Conservation (phyloP, 2,888 invertebrate species). For the Dryomyza anilis region DNA sequence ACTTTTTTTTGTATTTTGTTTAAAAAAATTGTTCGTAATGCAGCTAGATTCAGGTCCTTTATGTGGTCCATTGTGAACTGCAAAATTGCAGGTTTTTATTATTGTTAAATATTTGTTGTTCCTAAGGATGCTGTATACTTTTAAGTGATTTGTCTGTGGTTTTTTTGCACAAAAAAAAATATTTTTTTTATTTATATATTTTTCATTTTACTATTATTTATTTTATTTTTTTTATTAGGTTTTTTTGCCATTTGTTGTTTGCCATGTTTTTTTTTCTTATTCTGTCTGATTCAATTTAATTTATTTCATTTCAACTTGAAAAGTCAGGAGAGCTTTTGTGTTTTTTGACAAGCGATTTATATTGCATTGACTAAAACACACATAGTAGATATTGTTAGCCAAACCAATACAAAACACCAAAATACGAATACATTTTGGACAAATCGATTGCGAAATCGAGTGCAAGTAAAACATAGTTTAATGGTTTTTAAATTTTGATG, state of each 20-base stretch:
- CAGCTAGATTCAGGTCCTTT: not conserved
- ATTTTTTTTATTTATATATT: not conserved
- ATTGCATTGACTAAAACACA: not conserved
- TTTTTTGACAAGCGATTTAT: not conserved
- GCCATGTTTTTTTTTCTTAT: not conserved
- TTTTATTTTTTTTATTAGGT: not conserved
- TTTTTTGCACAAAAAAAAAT: not conserved
- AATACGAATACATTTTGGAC: too few species aligned
- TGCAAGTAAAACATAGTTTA: too few species aligned
- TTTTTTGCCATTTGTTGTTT: not conserved
- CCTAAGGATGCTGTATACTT: not conserved
- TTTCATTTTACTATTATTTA: not conserved
- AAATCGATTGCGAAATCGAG: too few species aligned
- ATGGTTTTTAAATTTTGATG: too few species aligned
- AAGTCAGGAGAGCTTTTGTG: slow-evolving; percentile 14
- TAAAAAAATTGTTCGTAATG: not conserved
- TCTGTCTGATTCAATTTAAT: slow-evolving; percentile 26
- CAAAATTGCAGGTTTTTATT: not conserved
- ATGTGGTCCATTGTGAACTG: too few species aligned
- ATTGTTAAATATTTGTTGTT: not conserved
- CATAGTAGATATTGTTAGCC: too few species aligned
- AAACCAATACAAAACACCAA: too few species aligned
- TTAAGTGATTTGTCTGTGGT: not conserved
- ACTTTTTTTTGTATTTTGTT: not conserved
- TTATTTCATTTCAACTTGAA: slow-evolving; percentile 23